These are phyloP conservation scores for Ornithoptera alexandrae DNA, from an alignment of 2,888 invertebrate species.

Conservation along the genomic window DNA sequence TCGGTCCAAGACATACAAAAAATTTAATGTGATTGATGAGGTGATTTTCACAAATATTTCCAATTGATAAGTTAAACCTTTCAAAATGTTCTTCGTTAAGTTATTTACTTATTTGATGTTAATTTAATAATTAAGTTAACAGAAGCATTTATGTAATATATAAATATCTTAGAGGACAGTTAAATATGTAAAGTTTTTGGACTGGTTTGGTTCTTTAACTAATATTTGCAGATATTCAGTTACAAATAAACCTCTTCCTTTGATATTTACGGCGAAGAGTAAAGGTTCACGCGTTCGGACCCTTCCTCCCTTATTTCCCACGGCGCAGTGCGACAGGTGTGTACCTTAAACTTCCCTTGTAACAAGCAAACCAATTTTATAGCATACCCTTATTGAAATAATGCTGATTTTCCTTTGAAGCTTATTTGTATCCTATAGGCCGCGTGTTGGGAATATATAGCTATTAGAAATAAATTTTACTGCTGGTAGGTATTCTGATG, in stretches of 20 bases:
- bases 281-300: conserved; percentile 35
- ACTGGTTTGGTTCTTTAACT: conserved; percentile 50
- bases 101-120: neutral
- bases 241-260: conserved; percentile 25
- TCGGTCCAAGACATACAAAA: conserved; percentile 47
- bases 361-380: conserved; percentile 22
- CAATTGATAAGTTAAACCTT: conserved; percentile 1
- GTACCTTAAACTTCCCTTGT: conserved; percentile 29
- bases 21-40: conserved; percentile 53
- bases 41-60: conserved; percentile 56
- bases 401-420: conserved; percentile 8
- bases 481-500: too few relatives aligned
- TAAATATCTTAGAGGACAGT: too few relatives aligned
- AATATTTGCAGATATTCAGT: conserved; percentile 54
- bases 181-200: neutral
- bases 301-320: conserved; percentile 39
- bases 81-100: neutral
- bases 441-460: conserved; percentile 19
- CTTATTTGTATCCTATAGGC: neutral
- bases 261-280: conserved; percentile 33
- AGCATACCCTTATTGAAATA: conserved; percentile 5
- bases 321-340: conserved; percentile 42
- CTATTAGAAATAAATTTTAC: conserved; percentile 14
- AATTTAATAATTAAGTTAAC: neutral
- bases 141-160: too few relatives aligned